These are phyloP conservation scores for Syngnathus scovelli DNA, from an alignment of 2,113 vertebrate species.

Conservation along the genomic window DNA sequence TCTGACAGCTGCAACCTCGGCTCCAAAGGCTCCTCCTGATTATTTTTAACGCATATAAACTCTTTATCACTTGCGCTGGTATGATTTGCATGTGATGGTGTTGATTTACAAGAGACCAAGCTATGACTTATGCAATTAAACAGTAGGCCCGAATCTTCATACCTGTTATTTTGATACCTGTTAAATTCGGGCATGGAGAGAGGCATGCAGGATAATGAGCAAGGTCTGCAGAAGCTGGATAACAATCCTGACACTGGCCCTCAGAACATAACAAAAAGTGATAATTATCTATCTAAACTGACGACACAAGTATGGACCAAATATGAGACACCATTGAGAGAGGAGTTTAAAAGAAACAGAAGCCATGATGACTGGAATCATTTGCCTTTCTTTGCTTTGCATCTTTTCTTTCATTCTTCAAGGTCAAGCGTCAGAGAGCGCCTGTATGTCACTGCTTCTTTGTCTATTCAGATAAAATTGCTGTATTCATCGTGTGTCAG, in stretches of 20 bases:
- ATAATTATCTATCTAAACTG: conserved; percentile 5
- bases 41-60: conserved; percentile 7
- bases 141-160: neutral
- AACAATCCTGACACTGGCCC: no score
- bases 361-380: conserved; percentile 21
- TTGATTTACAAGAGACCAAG: conserved; percentile 8
- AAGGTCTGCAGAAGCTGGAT: no score
- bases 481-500: conserved; percentile 73
- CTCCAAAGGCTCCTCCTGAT: conserved; percentile 28
- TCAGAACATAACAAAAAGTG: neutral
- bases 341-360: conserved; percentile 30
- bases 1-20: conserved; percentile 55
- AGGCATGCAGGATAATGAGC: no score
- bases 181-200: neutral
- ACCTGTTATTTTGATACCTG: neutral
- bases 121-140: neutral
- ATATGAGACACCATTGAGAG: conserved; percentile 9
- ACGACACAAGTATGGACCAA: conserved; percentile 5
- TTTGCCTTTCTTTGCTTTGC: conserved; percentile 29
- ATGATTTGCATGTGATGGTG: conserved; percentile 1
- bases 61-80: conserved; percentile 3
- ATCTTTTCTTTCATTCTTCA: conserved; percentile 57
- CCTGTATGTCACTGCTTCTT: conserved; percentile 66
- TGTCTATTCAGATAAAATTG: conserved; percentile 75
- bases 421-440: conserved; percentile 68